Evolutionary conservation across 2,888 invertebrate species (phyloP).

Genomic region (Petrolisthes cinctipes): DNA sequence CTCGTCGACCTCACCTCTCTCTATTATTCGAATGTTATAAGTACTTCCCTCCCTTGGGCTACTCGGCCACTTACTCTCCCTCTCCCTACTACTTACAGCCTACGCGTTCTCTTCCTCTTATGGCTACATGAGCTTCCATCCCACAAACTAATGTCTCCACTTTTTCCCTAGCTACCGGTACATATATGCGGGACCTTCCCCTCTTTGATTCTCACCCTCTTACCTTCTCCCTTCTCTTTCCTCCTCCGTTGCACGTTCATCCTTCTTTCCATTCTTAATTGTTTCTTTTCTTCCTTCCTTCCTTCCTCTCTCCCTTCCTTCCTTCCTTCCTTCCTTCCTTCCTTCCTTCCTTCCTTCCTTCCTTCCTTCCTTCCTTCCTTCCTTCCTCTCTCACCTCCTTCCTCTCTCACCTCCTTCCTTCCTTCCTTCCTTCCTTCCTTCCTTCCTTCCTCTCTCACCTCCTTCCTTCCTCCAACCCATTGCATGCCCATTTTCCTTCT

Average conservation of each 20-base stretch:
- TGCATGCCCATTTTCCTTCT: neutral
- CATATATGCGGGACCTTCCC: neutral
- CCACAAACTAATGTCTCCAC: neutral
- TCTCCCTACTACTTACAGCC: neutral
- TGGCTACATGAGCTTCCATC: neutral
- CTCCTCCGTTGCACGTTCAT: neutral
- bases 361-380: neutral
- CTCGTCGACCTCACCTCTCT: too few species aligned
- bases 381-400: neutral
- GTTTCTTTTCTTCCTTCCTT: neutral
- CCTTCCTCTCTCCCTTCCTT: neutral
- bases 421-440: conserved; percentile 4
- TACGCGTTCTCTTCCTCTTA: neutral
- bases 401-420: neutral
- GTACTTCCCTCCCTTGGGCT: too few species aligned
- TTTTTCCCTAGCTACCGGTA: neutral
- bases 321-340: too few species aligned
- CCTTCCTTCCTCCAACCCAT: neutral
- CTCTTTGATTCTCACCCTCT: neutral
- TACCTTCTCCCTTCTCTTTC: neutral
- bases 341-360: neutral
- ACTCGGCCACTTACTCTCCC: too few species aligned
- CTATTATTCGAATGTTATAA: too few species aligned
- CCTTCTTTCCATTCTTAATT: neutral
- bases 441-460: neutral